Percentiles rank a stretch among this genome's conserved stretches.
phyloP scores from a whole-genome alignment of 2,888 invertebrate species.

The Euplagia quadripunctaria region DNA sequence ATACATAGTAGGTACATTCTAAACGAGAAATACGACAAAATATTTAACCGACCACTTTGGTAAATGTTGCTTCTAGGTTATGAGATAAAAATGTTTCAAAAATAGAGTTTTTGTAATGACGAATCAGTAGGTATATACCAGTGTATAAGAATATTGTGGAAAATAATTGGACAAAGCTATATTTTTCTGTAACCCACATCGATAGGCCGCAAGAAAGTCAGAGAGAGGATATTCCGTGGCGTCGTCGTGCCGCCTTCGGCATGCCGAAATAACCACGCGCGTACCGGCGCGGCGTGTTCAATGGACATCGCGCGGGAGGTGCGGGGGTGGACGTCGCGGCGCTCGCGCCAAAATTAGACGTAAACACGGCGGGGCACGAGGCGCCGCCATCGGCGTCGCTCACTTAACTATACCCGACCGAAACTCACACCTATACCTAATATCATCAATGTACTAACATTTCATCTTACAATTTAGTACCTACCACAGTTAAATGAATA shows the following conservation, averaged over 20 bases:
- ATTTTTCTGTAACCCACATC: conserved; percentile 50
- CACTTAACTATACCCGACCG: conserved; percentile 53
- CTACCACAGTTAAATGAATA: neutral
- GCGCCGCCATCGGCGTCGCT: conserved; percentile 70
- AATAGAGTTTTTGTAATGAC: neutral
- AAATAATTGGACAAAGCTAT: conserved; percentile 27
- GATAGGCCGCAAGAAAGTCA: conserved; percentile 49
- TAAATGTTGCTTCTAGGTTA: neutral
- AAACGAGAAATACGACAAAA: neutral
- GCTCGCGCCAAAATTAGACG: conserved; percentile 87
- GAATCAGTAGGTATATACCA: conserved; percentile 2
- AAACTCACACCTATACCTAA: conserved; percentile 38
- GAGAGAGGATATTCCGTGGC: conserved; percentile 65
- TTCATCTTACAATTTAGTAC: neutral
- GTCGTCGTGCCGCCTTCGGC: conserved; percentile 71
- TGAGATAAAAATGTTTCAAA: neutral
- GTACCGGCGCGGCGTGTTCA: conserved; percentile 79
- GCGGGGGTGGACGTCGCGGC: conserved; percentile 80
- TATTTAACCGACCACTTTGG: neutral
- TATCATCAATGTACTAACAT: conserved; percentile 39
- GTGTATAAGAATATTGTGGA: conserved; percentile 9
- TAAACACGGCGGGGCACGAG: conserved; percentile 83
- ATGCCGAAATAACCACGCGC: conserved; percentile 83
- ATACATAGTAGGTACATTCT: neutral
- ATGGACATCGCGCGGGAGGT: conserved; percentile 75